A percentile compares a stretch with the other conserved stretches of the same genome.
These are phyloP conservation scores for Strigamia transsilvanica DNA, from an alignment of 2,888 invertebrate genomes.

Conservation along the genomic window DNA sequence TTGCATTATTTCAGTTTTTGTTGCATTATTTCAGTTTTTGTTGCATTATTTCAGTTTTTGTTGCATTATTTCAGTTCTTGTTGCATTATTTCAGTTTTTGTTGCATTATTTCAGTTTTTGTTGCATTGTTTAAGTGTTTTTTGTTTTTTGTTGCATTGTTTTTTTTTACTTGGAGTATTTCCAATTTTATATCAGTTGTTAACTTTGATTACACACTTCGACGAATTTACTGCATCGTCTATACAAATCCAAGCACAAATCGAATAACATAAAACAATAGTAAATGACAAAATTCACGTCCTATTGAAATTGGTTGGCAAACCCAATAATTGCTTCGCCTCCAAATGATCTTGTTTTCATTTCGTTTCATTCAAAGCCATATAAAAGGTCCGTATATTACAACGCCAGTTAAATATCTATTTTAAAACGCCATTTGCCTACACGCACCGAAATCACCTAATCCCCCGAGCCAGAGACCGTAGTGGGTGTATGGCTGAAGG, in stretches of 20 bases:
- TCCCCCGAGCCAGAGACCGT: background rate
- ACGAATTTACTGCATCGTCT: background rate
- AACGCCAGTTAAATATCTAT: conserved; percentile 31
- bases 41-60: too few relatives aligned
- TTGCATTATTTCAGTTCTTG: too few relatives aligned
- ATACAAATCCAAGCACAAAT: background rate
- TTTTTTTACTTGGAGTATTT: too few relatives aligned
- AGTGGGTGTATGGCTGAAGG: background rate
- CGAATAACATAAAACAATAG: conserved; percentile 17
- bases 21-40: too few relatives aligned
- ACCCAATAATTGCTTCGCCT: conserved; percentile 11
- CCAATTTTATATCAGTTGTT: background rate
- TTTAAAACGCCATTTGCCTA: background rate
- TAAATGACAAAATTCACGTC: background rate
- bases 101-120: too few relatives aligned
- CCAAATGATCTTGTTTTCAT: conserved; percentile 42
- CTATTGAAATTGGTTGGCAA: conserved; percentile 23
- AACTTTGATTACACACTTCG: background rate
- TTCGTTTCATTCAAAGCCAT: conserved; percentile 42
- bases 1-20: too few relatives aligned
- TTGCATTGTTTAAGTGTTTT: too few relatives aligned
- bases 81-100: too few relatives aligned
- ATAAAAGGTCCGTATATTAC: conserved; percentile 17
- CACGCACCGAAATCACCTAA: conserved; percentile 21
- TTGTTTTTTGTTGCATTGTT: too few relatives aligned